A percentile compares a stretch with the other conserved stretches of the same genome.
Evolutionary conservation across 30 jellyfish, hydroid and myxozoan species (phyloP).

Genomic region (Sanderia malayensis): DNA sequence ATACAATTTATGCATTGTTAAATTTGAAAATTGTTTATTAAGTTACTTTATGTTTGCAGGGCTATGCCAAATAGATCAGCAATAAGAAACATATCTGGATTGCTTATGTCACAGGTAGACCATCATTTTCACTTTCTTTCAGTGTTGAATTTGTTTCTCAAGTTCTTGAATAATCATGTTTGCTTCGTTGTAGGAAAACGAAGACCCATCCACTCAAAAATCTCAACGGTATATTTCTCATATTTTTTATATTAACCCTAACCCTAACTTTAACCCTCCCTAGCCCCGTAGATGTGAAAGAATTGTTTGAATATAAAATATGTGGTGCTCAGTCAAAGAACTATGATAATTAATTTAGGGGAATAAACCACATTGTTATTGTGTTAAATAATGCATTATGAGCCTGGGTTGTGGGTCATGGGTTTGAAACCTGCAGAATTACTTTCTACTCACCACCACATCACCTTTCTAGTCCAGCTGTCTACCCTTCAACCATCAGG

Average conservation of each 20-base stretch:
- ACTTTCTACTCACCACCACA: too few species aligned
- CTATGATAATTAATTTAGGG: neutral
- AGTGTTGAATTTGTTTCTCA: neutral
- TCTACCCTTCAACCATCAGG: too few species aligned
- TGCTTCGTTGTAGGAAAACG: conserved; percentile 50
- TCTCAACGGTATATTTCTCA: conserved; percentile 50
- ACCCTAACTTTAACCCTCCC: neutral
- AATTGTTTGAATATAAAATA: too few species aligned
- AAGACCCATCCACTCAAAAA: conserved; percentile 43
- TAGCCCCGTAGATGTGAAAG: too few species aligned
- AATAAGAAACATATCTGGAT: conserved; percentile 60
- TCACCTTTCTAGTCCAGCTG: too few species aligned
- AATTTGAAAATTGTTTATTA: neutral
- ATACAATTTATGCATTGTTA: neutral
- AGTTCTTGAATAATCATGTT: neutral
- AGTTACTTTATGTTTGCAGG: too few species aligned
- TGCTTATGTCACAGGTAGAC: conserved; percentile 50
- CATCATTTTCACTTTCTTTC: neutral
- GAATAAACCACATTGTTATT: neutral
- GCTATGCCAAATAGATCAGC: conserved; percentile 59
- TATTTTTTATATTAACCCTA: neutral
- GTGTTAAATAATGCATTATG: neutral
- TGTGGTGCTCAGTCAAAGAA: too few species aligned
- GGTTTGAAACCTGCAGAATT: too few species aligned
- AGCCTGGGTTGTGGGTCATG: too few species aligned